Evolutionary conservation across 2,888 invertebrate genomes (phyloP).

Genomic region (Hipparchia semele): DNA sequence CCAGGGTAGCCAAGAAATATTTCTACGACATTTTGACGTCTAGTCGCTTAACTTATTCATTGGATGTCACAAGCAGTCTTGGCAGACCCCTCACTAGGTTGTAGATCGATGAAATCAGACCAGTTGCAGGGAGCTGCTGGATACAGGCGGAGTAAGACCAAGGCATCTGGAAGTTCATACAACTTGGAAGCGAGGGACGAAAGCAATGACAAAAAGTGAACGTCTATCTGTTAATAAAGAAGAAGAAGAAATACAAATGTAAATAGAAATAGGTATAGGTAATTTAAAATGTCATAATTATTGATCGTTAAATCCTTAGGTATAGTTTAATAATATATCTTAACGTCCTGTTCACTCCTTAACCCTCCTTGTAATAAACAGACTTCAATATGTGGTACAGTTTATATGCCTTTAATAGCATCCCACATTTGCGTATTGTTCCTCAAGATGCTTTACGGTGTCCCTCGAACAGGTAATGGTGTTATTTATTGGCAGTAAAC

Average conservation of each 20-base stretch:
- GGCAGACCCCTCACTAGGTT: too few species aligned
- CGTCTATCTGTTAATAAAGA: not conserved
- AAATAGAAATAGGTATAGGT: not conserved
- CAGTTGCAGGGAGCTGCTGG: too few species aligned
- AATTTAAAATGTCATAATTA: not conserved
- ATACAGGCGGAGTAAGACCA: too few species aligned
- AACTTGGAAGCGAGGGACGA: too few species aligned
- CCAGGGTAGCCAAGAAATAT: too few species aligned
- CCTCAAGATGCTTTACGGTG: slow-evolving; percentile 67
- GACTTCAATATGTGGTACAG: slow-evolving; percentile 61
- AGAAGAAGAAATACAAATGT: not conserved
- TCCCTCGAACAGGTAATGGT: slow-evolving; percentile 75
- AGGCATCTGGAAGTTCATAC: too few species aligned
- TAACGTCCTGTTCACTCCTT: not conserved
- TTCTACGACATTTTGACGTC: too few species aligned
- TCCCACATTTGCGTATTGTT: slow-evolving; percentile 76
- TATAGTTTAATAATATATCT: slow-evolving; percentile 16
- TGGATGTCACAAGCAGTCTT: too few species aligned
- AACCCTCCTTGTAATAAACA: slow-evolving; percentile 57
- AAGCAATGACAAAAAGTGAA: too few species aligned
- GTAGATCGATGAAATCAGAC: too few species aligned
- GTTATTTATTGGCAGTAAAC: slow-evolving; percentile 73
- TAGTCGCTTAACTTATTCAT: too few species aligned
- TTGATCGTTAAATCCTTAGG: not conserved
- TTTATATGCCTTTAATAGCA: slow-evolving; percentile 73